Percentiles rank a stretch among this genome's conserved stretches.
Evolutionary conservation across 2,113 vertebrate species (phyloP).

Genomic region (Tragelaphus scriptus): DNA sequence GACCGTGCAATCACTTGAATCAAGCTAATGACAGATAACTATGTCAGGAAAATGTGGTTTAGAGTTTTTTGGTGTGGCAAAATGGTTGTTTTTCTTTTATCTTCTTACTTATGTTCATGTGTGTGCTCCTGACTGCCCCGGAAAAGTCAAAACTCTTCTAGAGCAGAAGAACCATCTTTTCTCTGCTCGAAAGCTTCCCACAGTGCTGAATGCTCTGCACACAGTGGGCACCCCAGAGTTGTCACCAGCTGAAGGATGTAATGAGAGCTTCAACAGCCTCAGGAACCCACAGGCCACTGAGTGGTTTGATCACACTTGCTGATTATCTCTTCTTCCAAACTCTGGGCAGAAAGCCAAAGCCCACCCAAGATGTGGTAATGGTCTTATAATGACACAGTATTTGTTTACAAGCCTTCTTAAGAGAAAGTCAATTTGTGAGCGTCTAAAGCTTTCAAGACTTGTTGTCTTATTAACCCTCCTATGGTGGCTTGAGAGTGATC

Average conservation of each 20-base stretch:
- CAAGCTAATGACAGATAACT: neutral
- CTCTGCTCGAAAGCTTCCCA: neutral
- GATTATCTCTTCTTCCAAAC: slow-evolving; percentile 38
- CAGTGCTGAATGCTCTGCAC: neutral
- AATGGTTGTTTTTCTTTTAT: neutral
- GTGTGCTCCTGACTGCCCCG: neutral
- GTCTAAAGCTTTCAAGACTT: slow-evolving; percentile 39
- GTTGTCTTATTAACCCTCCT: slow-evolving; percentile 45
- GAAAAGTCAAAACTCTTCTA: slow-evolving; percentile 37
- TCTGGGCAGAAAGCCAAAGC: slow-evolving; percentile 61
- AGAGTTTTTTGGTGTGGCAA: neutral
- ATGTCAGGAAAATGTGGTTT: neutral
- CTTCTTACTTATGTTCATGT: neutral
- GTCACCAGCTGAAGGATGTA: slow-evolving; percentile 25
- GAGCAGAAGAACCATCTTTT: slow-evolving; percentile 20
- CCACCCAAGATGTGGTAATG: slow-evolving; percentile 61
- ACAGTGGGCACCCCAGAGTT: slow-evolving; percentile 42
- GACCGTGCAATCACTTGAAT: neutral
- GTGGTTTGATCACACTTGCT: slow-evolving; percentile 26
- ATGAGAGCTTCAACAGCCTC: slow-evolving; percentile 21
- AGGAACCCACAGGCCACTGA: slow-evolving; percentile 39
- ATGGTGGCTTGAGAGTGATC: neutral
- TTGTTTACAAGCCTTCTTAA: slow-evolving; percentile 53
- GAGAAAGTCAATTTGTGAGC: slow-evolving; percentile 51
- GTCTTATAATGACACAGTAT: slow-evolving; percentile 61